Base-by-base conservation (phyloP, 2,113 vertebrate species). In the Stictonetta naevosa region DNA sequence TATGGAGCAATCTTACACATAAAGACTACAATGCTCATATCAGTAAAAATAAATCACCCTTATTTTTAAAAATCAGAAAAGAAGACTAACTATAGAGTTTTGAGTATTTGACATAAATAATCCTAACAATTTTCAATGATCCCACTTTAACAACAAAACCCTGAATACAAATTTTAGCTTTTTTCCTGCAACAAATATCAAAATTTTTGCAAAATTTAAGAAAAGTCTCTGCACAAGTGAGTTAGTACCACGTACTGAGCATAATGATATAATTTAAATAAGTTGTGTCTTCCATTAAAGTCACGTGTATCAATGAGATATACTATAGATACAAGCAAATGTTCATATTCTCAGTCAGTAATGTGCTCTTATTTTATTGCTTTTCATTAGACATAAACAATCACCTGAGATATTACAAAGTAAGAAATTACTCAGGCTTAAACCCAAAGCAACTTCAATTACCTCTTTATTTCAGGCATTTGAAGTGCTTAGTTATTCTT, bases 311-410 rank as follows among this genome's bases (percentile, higher is more conserved):
- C 82, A 92, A 78, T 69, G 48, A 91, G 34, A 64, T 48, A 68
- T 19, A 4, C 21, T n/a, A 48, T 17, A 74, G 34, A 79, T 50
- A 55, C 44, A 56, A 85, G 79, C 42, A 96, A 96, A 96, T 6
- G 11, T 90, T 95, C 73, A 90, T 94, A 58, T 84, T 91, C 68
- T 96, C 88, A 88, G 86, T 97, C 97, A 96, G 95, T 97, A 97
- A 56, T 8, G 42, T 80, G 92, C 46, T 88, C 79, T 71, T 90
- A 56, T 95, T 94, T 92, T 79, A 86, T 33, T 96, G 75, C 67
- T 88, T 96, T 96, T 90, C 93, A 95, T 97, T 97, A 96, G 93
- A 69, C 38, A 93, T 91, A 96, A 97, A 92, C 95, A 93, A 88
- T 95, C 93, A 96, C 94, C 95, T 97, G 83, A 89, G 93, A 95